Evolutionary conservation across 2,888 invertebrate genomes (phyloP).

Genomic region (Drosophila kuntzei): DNA sequence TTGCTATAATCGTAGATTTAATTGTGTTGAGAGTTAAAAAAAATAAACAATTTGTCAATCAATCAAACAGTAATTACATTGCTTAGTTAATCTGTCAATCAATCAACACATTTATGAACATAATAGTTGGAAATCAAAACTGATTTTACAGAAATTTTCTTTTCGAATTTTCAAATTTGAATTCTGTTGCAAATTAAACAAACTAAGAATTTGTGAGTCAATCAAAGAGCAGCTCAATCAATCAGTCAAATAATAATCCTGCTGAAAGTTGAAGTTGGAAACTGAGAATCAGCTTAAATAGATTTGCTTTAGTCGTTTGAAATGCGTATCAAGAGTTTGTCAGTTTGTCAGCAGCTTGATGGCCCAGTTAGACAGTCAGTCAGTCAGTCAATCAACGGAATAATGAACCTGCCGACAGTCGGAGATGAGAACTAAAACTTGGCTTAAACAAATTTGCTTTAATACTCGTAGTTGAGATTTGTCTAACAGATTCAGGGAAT

Average conservation of each 20-base stretch:
- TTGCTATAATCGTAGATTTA: not conserved
- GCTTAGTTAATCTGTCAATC: too few species aligned
- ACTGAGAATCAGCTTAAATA: not conserved
- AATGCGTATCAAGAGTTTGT: not conserved
- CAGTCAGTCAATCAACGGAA: not conserved
- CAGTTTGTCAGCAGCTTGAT: not conserved
- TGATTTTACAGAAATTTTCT: too few species aligned
- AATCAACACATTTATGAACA: too few species aligned
- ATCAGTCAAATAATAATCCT: not conserved
- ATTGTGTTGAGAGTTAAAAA: too few species aligned
- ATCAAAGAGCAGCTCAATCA: constrained; percentile 8
- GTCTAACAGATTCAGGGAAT: not conserved
- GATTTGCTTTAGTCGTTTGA: not conserved
- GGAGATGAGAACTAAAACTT: not conserved
- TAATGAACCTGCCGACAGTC: not conserved
- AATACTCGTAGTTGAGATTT: constrained; percentile 7
- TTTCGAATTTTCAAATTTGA: too few species aligned
- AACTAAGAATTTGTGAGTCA: not conserved
- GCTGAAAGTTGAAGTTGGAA: not conserved
- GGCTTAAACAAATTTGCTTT: constrained; percentile 8
- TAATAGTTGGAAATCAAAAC: too few species aligned
- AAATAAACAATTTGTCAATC: too few species aligned
- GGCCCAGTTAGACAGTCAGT: not conserved
- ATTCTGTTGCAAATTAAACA: too few species aligned
- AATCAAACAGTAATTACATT: not conserved